Percentiles rank a stretch among this genome's conserved stretches.
Evolutionary conservation across 2,113 vertebrate species (phyloP).

Genomic region (Pseudorhombus dupliciocellatus): DNA sequence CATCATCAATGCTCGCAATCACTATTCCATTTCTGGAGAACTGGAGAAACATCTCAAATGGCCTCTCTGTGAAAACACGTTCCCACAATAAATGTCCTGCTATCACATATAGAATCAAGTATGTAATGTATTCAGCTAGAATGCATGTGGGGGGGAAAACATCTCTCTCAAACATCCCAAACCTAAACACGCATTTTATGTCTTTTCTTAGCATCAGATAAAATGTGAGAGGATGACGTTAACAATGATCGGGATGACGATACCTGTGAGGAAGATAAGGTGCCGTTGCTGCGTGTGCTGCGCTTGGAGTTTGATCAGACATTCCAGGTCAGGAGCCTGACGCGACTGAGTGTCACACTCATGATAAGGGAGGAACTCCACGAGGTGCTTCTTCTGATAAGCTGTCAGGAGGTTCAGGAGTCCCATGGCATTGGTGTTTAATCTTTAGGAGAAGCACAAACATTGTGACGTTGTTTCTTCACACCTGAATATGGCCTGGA

Average conservation of each 20-base stretch:
- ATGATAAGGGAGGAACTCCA: slow-evolving; percentile 96
- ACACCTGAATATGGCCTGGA: background rate
- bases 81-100: background rate
- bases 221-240: background rate
- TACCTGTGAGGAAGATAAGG: slow-evolving; percentile 93
- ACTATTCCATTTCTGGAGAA: slow-evolving; percentile 90
- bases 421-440: slow-evolving; percentile 88
- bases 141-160: background rate
- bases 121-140: background rate
- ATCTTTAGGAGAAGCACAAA: slow-evolving; percentile 71
- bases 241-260: background rate
- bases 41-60: slow-evolving; percentile 81
- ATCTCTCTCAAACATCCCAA: background rate
- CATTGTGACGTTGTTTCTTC: background rate
- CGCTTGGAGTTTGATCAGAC: slow-evolving; percentile 92
- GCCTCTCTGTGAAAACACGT: slow-evolving; percentile 82
- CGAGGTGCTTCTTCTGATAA: slow-evolving; percentile 93
- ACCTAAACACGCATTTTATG: background rate
- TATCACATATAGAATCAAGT: background rate
- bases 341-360: slow-evolving; percentile 91
- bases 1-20: slow-evolving; percentile 87
- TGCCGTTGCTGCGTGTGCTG: slow-evolving; percentile 93
- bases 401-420: slow-evolving; percentile 88
- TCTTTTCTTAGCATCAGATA: background rate
- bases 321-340: slow-evolving; percentile 92